Conservation (phyloP, 2,113 vertebrate species). For the Onychorhynchus coronatus region DNA sequence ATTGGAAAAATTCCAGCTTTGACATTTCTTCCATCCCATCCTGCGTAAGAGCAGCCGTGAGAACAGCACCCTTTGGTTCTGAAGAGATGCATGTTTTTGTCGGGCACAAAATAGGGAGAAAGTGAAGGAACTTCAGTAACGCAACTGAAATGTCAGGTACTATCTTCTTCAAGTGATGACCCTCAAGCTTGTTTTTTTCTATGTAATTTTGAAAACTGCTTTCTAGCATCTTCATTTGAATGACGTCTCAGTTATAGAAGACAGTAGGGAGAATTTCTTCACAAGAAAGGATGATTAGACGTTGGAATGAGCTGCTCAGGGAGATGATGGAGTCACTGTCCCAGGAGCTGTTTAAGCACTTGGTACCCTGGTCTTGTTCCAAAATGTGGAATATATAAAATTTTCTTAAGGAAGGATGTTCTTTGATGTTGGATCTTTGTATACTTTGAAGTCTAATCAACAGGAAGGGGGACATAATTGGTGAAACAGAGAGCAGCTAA, state of each 20-base stretch:
- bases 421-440: neutral
- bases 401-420: neutral
- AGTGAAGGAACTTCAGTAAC: fast-evolving
- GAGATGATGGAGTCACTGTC: neutral
- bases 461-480: neutral
- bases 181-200: neutral
- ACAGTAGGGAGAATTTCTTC: neutral
- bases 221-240: neutral
- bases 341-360: too few species aligned
- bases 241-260: neutral
- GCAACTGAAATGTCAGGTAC: neutral
- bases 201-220: neutral
- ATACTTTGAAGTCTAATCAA: neutral
- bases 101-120: neutral
- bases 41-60: fast-evolving
- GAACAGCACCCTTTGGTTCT: fast-evolving
- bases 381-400: neutral
- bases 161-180: neutral
- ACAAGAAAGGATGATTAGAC: neutral
- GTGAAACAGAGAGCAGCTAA: neutral
- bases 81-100: neutral
- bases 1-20: neutral
- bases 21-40: fast-evolving
- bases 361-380: neutral
- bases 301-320: neutral